A percentile compares a stretch with the other conserved stretches of the same genome.
These are phyloP conservation scores for Chrysolophus pictus DNA, from an alignment of 2,797 vertebrate species.

Conservation along the genomic window DNA sequence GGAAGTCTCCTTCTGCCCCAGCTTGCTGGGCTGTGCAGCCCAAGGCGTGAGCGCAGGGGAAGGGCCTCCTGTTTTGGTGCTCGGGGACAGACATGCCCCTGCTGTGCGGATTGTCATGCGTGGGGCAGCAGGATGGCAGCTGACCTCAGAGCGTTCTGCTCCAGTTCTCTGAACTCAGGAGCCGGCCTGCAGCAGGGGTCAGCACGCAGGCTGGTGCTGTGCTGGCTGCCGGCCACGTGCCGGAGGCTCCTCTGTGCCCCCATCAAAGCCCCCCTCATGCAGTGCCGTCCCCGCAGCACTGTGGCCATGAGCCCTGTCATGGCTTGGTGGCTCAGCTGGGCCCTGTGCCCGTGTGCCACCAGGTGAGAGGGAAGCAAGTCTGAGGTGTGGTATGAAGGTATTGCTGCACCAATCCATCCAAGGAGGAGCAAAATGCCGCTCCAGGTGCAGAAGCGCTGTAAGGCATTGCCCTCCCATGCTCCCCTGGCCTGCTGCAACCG, in stretches of 20 bases:
- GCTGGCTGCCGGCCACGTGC: neutral
- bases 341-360: neutral
- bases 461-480: neutral
- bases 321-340: neutral
- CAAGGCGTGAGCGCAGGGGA: neutral
- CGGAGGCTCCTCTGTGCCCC: neutral
- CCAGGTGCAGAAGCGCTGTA: neutral
- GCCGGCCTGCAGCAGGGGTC: neutral
- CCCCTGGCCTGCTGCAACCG: neutral
- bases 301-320: neutral
- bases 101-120: neutral
- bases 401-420: neutral
- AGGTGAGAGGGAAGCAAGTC: neutral
- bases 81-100: neutral
- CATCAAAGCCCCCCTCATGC: neutral
- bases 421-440: conserved; percentile 37
- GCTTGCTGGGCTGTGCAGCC: neutral
- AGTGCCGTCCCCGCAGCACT: rapidly evolving
- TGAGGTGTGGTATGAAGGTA: neutral
- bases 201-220: neutral
- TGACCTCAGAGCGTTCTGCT: rapidly evolving
- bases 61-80: neutral
- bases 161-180: neutral
- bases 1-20: neutral
- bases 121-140: neutral